These are phyloP conservation scores for Stramonita haemastoma DNA, from an alignment of 2,888 invertebrate genomes.

Conservation along the genomic window DNA sequence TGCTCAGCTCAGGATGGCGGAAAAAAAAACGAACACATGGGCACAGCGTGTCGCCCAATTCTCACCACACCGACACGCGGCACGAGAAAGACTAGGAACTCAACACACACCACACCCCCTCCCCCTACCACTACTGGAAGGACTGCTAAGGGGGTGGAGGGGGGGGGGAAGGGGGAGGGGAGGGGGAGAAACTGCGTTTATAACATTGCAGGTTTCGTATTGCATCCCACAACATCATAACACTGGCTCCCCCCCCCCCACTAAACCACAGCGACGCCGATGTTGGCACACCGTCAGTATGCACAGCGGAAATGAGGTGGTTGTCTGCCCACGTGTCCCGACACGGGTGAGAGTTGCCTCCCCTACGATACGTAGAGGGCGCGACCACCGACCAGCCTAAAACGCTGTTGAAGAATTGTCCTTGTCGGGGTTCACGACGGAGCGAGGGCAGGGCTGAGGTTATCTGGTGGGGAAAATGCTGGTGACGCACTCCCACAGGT, in stretches of 20 bases:
- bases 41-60: background rate
- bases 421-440: background rate
- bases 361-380: background rate
- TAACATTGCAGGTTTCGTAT: background rate
- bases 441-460: background rate
- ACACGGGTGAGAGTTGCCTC: background rate
- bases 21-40: background rate
- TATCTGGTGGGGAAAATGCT: background rate
- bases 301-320: too few relatives aligned
- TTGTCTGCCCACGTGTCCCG: background rate
- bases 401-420: background rate
- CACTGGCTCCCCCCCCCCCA: background rate
- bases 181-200: background rate
- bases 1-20: background rate
- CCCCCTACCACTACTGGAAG: background rate
- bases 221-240: background rate
- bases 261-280: background rate
- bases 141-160: background rate
- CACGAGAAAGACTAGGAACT: conserved; percentile 13
- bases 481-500: background rate
- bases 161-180: too few relatives aligned
- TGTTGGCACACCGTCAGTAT: background rate
- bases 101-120: background rate
- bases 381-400: background rate
- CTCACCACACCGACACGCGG: background rate